Evolutionary conservation across 2,113 vertebrate species (phyloP), one percentile per base, ranked within the genome.

Genomic region (Ceyx margarethae): DNA sequence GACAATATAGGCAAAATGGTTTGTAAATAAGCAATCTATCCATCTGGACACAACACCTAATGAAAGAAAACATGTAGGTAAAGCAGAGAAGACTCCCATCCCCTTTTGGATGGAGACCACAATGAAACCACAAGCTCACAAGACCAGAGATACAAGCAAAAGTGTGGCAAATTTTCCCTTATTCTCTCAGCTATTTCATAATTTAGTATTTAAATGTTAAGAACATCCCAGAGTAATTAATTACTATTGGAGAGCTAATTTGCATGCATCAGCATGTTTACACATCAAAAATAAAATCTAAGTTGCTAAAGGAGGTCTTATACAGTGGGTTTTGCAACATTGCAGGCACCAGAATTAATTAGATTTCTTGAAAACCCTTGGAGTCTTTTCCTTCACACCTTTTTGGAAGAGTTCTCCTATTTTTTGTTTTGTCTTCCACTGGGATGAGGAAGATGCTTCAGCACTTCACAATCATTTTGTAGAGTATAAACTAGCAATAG

Each of bases 281-380:
- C 61, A 92, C 81, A 96, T 94, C 35, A 94, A 93, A 95, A 97
- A 48, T 81, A 95, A 84, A 81, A 72, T 56, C 46, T 91, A 85
- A 95, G 95, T 96, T 97, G 89, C 54, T 87, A 78, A 91, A 95
- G 77, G 26, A 94, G 92, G 14, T 5, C 54, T 91, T 93, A 81
- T 25, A 78, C 69, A 82, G n/a, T 71, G 58, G 87, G 77, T 85
- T 85, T 91, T 89, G 60, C 68, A 91, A 69, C 23, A 33, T 85
- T 91, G 86, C 28, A 87, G 28, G 23, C 42, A 56, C 31, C 40
- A 78, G 89, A 96, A 95, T 94, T 97, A 96, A 96, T 97, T 91
- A 93, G 50, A 61, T 81, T 56, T 67, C 20, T 29, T 92, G 81
- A 85, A 94, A 94, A 90, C 95, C 89, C 90, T 92, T 31, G n/a